Conservation (phyloP, 2,113 vertebrate species). For the Sturnira hondurensis region DNA sequence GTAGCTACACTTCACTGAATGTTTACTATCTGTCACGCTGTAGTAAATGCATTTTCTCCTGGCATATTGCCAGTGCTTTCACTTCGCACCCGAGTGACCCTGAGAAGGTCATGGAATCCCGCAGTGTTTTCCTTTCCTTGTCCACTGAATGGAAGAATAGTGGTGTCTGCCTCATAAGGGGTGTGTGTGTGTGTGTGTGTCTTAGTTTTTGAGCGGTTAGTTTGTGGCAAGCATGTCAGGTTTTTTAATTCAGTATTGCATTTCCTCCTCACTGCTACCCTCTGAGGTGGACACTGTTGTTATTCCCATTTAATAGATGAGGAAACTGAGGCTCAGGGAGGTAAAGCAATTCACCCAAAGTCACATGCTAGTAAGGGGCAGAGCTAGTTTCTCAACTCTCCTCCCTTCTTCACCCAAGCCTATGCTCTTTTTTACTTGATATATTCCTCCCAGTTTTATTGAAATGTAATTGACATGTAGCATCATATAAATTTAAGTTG, state of each 20-base stretch:
- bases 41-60: background rate
- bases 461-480: background rate
- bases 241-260: background rate
- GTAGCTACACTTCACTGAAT: background rate
- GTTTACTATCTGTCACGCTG: background rate
- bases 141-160: background rate
- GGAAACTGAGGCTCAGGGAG: background rate
- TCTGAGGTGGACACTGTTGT: background rate
- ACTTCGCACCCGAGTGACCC: background rate
- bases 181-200: too few species aligned
- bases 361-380: background rate
- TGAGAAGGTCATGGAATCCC: background rate
- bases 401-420: background rate
- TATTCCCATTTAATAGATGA: background rate
- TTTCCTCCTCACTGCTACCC: background rate
- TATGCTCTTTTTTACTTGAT: background rate
- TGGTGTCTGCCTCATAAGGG: accelerated
- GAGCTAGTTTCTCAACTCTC: background rate
- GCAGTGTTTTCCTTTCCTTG: background rate
- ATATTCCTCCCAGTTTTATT: background rate
- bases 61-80: background rate
- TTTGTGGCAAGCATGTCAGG: background rate
- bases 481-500: background rate
- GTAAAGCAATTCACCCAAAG: background rate
- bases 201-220: background rate